A percentile compares a stretch with the other conserved stretches of the same genome.
phyloP scores from a whole-genome alignment of 2,888 invertebrate species.

The Physocephala rufipes region DNA sequence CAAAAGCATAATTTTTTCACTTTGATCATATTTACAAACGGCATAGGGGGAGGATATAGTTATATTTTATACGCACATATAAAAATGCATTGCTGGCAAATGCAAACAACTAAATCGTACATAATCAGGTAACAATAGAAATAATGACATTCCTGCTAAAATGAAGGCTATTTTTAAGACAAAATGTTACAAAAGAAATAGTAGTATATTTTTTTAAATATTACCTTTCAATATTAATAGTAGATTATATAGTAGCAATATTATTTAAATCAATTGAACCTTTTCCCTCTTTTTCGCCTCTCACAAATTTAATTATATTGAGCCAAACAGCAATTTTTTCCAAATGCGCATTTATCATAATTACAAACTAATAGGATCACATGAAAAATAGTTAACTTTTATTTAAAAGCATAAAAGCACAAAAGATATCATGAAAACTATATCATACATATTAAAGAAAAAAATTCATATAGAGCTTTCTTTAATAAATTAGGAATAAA shows the following conservation, averaged over 20 bases:
- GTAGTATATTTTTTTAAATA: neutral
- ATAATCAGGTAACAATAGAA: neutral
- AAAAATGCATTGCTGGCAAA: conserved; percentile 11
- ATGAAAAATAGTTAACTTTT: no score
- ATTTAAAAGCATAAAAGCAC: no score
- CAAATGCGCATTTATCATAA: no score
- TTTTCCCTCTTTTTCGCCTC: no score
- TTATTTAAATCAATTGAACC: neutral
- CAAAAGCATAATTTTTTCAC: neutral
- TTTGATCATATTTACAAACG: neutral
- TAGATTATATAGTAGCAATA: neutral
- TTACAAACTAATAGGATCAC: no score
- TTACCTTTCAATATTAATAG: neutral
- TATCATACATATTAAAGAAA: no score
- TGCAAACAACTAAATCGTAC: neutral
- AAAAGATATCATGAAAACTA: no score
- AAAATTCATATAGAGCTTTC: no score
- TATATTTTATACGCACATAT: neutral
- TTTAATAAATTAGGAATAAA: no score
- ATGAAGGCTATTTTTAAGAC: conserved; percentile 39
- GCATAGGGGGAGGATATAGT: neutral
- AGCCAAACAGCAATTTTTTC: neutral
- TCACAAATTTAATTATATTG: neutral
- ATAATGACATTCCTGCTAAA: conserved; percentile 46
- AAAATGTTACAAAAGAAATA: conserved; percentile 11